A percentile compares a stretch with the other conserved stretches of the same genome.
phyloP scores from a whole-genome alignment of 2,888 invertebrate species.

The Andrena minutula region DNA sequence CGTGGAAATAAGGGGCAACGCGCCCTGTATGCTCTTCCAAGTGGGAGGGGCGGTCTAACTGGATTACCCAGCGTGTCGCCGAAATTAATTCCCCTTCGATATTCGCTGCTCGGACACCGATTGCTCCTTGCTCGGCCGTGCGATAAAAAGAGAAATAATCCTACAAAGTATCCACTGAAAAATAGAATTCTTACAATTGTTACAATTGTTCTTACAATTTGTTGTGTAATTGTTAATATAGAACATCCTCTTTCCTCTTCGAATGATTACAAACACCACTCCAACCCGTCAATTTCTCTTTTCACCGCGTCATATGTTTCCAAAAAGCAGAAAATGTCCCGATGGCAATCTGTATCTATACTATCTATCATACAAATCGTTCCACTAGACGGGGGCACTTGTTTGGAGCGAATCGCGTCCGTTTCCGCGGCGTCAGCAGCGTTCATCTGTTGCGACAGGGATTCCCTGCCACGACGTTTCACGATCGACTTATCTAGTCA shows the following conservation, averaged over 20 bases:
- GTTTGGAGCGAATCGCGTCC: background rate
- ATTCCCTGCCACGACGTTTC: slow-evolving; percentile 38
- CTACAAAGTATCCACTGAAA: background rate
- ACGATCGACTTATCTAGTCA: slow-evolving; percentile 22
- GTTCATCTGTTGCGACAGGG: slow-evolving; percentile 48
- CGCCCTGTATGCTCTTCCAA: slow-evolving; percentile 44
- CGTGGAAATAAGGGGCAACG: slow-evolving; percentile 56
- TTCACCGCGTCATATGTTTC: no score
- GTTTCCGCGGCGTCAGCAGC: slow-evolving; percentile 32
- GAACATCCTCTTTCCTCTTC: no score
- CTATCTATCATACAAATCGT: background rate
- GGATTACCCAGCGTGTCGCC: slow-evolving; percentile 65
- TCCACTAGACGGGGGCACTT: background rate
- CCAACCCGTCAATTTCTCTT: no score
- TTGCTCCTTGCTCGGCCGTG: slow-evolving; percentile 29
- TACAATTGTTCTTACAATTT: no score
- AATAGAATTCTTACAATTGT: background rate
- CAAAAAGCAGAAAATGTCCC: no score
- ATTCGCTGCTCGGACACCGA: slow-evolving; percentile 55
- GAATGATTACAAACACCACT: background rate
- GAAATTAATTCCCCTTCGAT: slow-evolving; percentile 67
- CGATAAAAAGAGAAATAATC: slow-evolving; percentile 21
- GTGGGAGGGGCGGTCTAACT: slow-evolving; percentile 64
- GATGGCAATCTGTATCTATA: no score
- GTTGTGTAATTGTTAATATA: no score